Evolutionary conservation across 2,888 invertebrate species (phyloP).

Genomic region (Bedellia somnulentella): DNA sequence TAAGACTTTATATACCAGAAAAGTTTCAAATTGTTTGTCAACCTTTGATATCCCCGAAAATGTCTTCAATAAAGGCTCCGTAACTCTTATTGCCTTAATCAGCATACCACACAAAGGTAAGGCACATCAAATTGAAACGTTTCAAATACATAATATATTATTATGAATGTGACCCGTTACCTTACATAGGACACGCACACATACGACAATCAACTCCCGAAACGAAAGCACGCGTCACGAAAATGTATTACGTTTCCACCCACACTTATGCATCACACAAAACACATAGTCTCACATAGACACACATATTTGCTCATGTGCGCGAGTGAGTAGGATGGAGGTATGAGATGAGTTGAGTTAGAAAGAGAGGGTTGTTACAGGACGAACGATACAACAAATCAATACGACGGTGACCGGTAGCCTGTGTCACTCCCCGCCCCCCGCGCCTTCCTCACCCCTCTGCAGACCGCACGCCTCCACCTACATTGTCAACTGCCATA

Average conservation of each 20-base stretch:
- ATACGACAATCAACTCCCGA: constrained; percentile 9
- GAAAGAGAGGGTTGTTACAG: constrained; percentile 50
- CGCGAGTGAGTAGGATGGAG: constrained; percentile 21
- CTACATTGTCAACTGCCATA: constrained; percentile 54
- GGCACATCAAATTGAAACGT: too few species aligned
- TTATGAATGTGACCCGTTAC: constrained; percentile 16
- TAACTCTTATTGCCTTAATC: too few species aligned
- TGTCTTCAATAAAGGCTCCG: too few species aligned
- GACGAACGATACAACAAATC: constrained; percentile 64
- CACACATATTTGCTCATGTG: constrained; percentile 43
- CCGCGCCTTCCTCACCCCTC: constrained; percentile 19
- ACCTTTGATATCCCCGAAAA: too few species aligned
- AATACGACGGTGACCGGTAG: constrained; percentile 64
- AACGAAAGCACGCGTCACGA: constrained; percentile 20
- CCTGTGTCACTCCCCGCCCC: constrained; percentile 51
- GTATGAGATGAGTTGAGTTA: constrained; percentile 16
- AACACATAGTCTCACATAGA: constrained; percentile 26
- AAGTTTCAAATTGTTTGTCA: too few species aligned
- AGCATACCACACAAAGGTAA: too few species aligned
- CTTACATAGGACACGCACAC: constrained; percentile 9
- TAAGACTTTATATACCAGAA: too few species aligned
- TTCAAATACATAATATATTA: too few species aligned
- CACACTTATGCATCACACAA: constrained; percentile 21
- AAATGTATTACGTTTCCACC: constrained; percentile 51
- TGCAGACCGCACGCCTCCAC: constrained; percentile 52